Conservation (phyloP, 2,797 vertebrate genomes). For the Gallirallus australis region DNA sequence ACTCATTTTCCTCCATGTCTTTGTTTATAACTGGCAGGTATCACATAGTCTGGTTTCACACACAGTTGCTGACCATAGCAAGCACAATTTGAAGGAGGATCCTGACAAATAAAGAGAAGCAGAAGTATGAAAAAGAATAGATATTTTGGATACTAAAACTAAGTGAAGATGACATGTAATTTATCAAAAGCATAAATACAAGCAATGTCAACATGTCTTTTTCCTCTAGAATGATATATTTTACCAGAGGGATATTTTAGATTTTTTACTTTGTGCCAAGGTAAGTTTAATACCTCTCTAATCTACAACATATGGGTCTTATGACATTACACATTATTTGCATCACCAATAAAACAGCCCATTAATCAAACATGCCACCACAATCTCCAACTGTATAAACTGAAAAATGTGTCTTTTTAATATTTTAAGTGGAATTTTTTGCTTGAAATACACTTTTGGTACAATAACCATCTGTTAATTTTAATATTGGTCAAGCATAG, state of each 20-base stretch:
- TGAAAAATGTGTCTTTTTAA: conserved; percentile 16
- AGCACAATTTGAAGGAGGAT: neutral
- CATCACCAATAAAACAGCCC: conserved; percentile 77
- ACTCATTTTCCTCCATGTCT: neutral
- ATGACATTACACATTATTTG: conserved; percentile 75
- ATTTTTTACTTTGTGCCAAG: conserved; percentile 73
- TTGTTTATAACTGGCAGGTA: neutral
- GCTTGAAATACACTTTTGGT: conserved; percentile 41
- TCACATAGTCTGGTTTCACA: neutral
- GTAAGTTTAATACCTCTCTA: conserved; percentile 75
- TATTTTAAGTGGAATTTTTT: conserved; percentile 54
- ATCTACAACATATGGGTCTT: conserved; percentile 75
- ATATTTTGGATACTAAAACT: conserved; percentile 39
- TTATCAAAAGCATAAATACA: conserved; percentile 71
- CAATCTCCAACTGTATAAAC: conserved; percentile 53
- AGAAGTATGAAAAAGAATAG: neutral
- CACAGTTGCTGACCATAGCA: neutral
- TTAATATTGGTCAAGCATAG: conserved; percentile 25
- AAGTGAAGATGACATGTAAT: conserved; percentile 62
- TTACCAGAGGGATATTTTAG: conserved; percentile 70
- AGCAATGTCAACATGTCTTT: conserved; percentile 32
- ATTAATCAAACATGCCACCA: conserved; percentile 76
- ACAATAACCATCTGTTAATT: conserved; percentile 47
- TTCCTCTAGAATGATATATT: conserved; percentile 60
- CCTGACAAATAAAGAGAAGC: conserved; percentile 10